phyloP scores from a whole-genome alignment of 2,888 invertebrate species.

The Hyposoter dolosus region DNA sequence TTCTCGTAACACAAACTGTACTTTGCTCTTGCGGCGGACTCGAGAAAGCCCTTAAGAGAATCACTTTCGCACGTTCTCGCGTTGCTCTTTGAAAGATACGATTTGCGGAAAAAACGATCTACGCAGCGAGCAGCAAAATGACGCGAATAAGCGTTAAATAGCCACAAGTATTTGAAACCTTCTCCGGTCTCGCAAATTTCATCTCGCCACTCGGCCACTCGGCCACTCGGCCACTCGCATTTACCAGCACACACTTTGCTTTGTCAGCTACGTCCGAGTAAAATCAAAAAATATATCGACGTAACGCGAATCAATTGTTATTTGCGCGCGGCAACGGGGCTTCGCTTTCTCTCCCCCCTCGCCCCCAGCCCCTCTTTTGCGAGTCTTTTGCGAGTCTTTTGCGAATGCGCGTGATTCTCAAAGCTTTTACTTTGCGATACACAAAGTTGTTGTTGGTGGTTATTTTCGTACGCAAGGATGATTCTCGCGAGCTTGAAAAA shows the following conservation, averaged over 20 bases:
- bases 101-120: neutral
- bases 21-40: neutral
- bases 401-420: too few relatives aligned
- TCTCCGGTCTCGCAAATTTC: slow-evolving; percentile 13
- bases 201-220: neutral
- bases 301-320: too few relatives aligned
- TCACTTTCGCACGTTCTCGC: slow-evolving; percentile 51
- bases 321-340: too few relatives aligned
- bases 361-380: too few relatives aligned
- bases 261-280: neutral
- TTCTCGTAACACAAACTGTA: neutral
- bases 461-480: too few relatives aligned
- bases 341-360: too few relatives aligned
- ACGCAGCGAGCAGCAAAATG: slow-evolving; percentile 6
- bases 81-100: slow-evolving; percentile 9
- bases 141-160: slow-evolving; percentile 30
- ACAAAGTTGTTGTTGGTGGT: too few relatives aligned
- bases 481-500: neutral
- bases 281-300: slow-evolving; percentile 14
- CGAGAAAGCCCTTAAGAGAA: slow-evolving; percentile 44
- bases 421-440: neutral
- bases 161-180: slow-evolving; percentile 9
- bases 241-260: neutral
- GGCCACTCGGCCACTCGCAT: too few relatives aligned
- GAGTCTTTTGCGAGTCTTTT: too few relatives aligned